Conservation (phyloP, 64 coral and sea anemone genomes). For the Actinia equina region DNA sequence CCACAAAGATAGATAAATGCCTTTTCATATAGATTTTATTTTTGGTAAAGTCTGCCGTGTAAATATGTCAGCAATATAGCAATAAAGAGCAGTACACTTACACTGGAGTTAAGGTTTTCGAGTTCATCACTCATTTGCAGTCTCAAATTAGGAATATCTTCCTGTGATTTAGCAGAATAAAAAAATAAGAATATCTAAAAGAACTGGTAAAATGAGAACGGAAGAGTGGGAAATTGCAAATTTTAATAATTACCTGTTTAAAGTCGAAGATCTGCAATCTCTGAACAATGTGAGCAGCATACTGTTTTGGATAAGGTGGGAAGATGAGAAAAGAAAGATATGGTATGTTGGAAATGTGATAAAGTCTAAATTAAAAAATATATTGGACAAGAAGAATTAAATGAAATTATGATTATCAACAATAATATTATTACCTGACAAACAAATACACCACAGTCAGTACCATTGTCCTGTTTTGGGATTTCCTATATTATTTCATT, state of each 20-base stretch:
- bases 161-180: too few species aligned
- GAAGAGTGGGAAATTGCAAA: too few species aligned
- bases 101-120: neutral
- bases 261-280: too few species aligned
- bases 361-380: neutral
- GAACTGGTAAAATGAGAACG: too few species aligned
- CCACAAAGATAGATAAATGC: too few species aligned
- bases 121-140: slow-evolving; percentile 1
- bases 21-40: too few species aligned
- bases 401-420: neutral
- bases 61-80: neutral
- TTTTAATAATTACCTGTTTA: too few species aligned
- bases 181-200: too few species aligned
- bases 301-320: too few species aligned
- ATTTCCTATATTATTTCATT: neutral
- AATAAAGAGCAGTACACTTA: neutral
- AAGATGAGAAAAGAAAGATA: neutral
- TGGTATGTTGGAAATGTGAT: neutral
- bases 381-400: neutral
- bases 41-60: too few species aligned
- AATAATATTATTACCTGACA: slow-evolving; percentile 6
- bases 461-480: slow-evolving; percentile 23
- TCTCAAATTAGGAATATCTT: neutral
- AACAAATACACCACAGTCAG: slow-evolving; percentile 36
- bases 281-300: neutral